These are phyloP conservation scores for Callipepla californica DNA, from an alignment of 2,113 vertebrate genomes.

Conservation along the genomic window DNA sequence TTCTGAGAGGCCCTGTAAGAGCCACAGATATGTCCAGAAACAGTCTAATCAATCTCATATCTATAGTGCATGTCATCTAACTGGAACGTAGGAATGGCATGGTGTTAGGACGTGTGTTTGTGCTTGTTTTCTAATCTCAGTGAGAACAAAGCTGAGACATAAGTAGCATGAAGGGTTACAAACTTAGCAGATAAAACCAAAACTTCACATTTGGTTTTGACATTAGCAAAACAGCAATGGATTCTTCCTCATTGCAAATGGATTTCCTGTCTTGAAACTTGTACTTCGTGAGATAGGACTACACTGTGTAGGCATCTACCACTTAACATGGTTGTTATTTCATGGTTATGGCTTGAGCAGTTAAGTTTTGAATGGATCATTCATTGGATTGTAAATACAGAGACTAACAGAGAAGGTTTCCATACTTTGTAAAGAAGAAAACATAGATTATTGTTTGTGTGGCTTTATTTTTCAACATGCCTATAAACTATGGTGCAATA, in stretches of 20 bases:
- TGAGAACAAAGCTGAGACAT: not conserved
- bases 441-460: not conserved
- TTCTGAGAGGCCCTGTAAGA: not conserved
- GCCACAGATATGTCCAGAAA: slow-evolving; percentile 6
- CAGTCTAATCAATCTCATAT: not conserved
- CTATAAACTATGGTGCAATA: not conserved
- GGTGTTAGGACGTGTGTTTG: not conserved
- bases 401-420: not conserved
- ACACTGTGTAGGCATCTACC: not conserved
- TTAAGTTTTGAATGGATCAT: not conserved
- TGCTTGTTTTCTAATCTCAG: not conserved
- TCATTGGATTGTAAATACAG: not conserved
- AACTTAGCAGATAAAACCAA: not conserved
- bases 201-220: not conserved
- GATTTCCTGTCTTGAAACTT: not conserved
- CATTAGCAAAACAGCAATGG: not conserved
- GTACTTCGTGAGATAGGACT: not conserved
- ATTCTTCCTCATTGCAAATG: not conserved
- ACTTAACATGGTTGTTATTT: not conserved
- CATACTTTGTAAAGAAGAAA: not conserved
- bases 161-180: not conserved
- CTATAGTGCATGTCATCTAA: not conserved
- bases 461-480: not conserved
- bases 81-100: not conserved
- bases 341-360: not conserved